Evolutionary conservation across 2,797 vertebrate species (phyloP).

Genomic region (Schizopygopsis malacanthus): DNA sequence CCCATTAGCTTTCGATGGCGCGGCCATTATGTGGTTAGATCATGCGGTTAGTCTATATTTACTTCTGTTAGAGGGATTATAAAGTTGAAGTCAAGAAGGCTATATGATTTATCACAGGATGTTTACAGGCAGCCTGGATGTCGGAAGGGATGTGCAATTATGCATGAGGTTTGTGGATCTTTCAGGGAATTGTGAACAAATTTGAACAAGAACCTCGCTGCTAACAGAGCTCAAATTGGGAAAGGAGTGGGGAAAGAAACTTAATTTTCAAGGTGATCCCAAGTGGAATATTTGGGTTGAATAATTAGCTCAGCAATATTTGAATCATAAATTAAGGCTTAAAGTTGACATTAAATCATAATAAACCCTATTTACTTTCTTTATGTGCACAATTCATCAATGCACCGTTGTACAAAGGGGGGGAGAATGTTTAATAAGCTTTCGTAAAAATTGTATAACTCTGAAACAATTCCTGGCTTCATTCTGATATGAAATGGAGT

Average conservation of each 20-base stretch:
- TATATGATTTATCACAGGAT: conserved; percentile 35
- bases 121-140: conserved; percentile 33
- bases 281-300: conserved; percentile 2
- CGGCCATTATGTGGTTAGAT: conserved; percentile 14
- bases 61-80: conserved; percentile 29
- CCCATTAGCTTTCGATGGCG: conserved; percentile 33
- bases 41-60: conserved; percentile 16
- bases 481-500: background rate
- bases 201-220: conserved; percentile 15
- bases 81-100: conserved; percentile 21
- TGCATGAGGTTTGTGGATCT: conserved; percentile 13
- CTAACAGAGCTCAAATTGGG: background rate
- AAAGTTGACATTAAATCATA: background rate
- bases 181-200: conserved; percentile 22
- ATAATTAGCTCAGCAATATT: background rate
- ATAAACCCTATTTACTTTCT: background rate
- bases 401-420: background rate
- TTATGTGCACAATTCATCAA: background rate
- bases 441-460: background rate
- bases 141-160: conserved; percentile 33
- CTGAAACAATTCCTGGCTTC: background rate
- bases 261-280: conserved; percentile 17
- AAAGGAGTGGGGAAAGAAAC: background rate
- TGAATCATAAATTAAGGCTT: conserved; percentile 9
- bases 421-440: background rate